phyloP scores from a whole-genome alignment of 2,888 invertebrate genomes.

The Cynaeus angustus region DNA sequence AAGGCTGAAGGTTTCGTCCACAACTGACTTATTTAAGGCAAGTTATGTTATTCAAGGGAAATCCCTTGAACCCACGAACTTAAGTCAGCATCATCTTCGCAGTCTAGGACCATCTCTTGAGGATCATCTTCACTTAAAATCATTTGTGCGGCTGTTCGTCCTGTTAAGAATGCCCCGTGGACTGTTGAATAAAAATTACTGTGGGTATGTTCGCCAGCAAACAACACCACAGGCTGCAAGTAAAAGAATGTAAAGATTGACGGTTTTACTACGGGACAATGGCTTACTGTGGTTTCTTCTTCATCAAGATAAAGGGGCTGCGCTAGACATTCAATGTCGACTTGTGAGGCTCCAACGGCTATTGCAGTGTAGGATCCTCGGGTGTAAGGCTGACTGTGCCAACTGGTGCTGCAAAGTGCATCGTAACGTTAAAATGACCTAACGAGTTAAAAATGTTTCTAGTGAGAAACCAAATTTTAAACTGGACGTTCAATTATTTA shows the following conservation, averaged over 20 bases:
- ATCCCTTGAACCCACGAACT: constrained; percentile 93
- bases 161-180: constrained; percentile 94
- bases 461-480: too few species aligned
- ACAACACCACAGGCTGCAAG: constrained; percentile 85
- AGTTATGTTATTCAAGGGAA: constrained; percentile 77
- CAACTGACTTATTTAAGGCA: constrained; percentile 24
- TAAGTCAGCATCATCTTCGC: constrained; percentile 85
- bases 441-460: too few species aligned
- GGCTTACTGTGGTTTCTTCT: constrained; percentile 80
- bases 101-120: constrained; percentile 80
- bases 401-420: constrained; percentile 84
- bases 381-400: constrained; percentile 89
- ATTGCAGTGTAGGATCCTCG: constrained; percentile 94
- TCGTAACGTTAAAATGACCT: too few species aligned
- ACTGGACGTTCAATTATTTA: too few species aligned
- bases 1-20: background rate
- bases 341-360: constrained; percentile 89
- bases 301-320: constrained; percentile 86
- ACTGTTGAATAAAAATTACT: constrained; percentile 95
- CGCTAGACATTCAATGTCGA: constrained; percentile 90
- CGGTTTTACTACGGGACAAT: background rate
- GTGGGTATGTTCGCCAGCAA: constrained; percentile 97
- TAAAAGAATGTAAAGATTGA: constrained; percentile 48
- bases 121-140: constrained; percentile 77
- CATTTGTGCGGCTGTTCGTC: constrained; percentile 86